Evolutionary conservation across 2,797 vertebrate genomes (phyloP).

Genomic region (Aulostomus chinensis): DNA sequence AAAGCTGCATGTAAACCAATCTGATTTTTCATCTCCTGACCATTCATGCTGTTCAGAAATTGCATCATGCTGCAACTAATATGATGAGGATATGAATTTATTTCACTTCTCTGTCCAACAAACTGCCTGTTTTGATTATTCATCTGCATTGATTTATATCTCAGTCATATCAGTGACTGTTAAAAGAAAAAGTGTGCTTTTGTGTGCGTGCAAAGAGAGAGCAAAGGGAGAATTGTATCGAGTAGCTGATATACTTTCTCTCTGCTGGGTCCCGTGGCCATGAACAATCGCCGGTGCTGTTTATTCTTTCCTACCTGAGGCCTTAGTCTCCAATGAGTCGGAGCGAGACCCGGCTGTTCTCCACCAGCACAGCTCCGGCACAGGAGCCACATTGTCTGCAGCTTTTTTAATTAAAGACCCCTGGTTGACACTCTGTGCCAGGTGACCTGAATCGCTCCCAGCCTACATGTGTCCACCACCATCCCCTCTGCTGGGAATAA

Average conservation of each 20-base stretch:
- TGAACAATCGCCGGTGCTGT: conserved; percentile 77
- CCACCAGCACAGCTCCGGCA: conserved; percentile 64
- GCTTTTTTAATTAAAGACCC: conserved; percentile 82
- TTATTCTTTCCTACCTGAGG: conserved; percentile 58
- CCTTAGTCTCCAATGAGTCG: conserved; percentile 69
- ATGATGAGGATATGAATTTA: neutral
- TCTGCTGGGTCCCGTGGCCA: conserved; percentile 43
- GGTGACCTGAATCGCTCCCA: conserved; percentile 73
- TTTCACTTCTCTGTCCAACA: conserved; percentile 10
- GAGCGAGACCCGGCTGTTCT: conserved; percentile 68
- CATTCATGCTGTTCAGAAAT: conserved; percentile 14
- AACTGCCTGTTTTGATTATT: conserved; percentile 7
- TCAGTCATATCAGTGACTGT: neutral
- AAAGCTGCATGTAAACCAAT: conserved; percentile 21
- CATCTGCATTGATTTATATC: conserved; percentile 3
- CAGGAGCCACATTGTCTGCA: conserved; percentile 81
- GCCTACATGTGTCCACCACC: conserved; percentile 54
- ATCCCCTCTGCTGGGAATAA: conserved; percentile 41
- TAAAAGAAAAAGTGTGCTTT: conserved; percentile 5
- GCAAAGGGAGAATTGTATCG: conserved; percentile 52
- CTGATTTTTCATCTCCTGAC: conserved; percentile 17
- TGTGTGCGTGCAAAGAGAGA: conserved; percentile 11
- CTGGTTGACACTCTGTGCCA: conserved; percentile 68
- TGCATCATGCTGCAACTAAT: conserved; percentile 13
- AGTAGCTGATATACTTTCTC: conserved; percentile 54